A percentile compares a stretch with the other conserved stretches of the same genome.
Evolutionary conservation across 2,797 vertebrate species (phyloP).

Genomic region (Erpetoichthys calabaricus): DNA sequence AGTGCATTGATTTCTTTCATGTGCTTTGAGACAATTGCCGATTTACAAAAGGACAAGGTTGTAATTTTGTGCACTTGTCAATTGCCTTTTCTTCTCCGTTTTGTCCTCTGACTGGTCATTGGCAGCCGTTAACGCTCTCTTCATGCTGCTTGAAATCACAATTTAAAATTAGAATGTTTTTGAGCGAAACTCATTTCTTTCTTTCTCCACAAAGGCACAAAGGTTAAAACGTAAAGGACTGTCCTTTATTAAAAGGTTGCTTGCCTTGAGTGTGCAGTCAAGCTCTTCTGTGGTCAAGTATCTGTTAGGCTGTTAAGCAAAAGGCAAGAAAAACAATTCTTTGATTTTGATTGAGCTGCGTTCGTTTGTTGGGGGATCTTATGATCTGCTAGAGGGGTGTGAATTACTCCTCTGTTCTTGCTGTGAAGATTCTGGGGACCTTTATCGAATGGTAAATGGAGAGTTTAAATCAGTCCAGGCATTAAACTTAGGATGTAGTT

Average conservation of each 20-base stretch:
- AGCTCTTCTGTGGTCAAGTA: slow-evolving; percentile 17
- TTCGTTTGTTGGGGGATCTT: no score
- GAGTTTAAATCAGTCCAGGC: no score
- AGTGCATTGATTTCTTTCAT: slow-evolving; percentile 33
- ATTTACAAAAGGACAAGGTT: slow-evolving; percentile 29
- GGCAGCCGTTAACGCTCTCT: slow-evolving; percentile 25
- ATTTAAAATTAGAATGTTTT: slow-evolving; percentile 29
- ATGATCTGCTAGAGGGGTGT: no score
- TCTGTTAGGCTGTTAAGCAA: slow-evolving; percentile 38
- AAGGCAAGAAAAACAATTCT: slow-evolving; percentile 4
- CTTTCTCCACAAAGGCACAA: no score
- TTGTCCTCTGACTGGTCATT: slow-evolving; percentile 22
- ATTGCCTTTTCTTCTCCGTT: neutral
- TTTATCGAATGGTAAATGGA: no score
- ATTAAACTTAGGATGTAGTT: no score
- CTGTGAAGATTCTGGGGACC: no score
- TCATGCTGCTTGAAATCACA: slow-evolving; percentile 22
- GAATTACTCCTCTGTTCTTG: no score
- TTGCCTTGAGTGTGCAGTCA: no score
- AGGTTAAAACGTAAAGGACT: no score
- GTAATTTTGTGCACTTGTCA: slow-evolving; percentile 29
- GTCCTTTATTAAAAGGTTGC: no score
- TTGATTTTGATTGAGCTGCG: no score
- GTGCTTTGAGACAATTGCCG: slow-evolving; percentile 30
- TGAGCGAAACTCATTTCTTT: neutral